Conservation (phyloP, 2,888 invertebrate species). For the Drosophila merina region DNA sequence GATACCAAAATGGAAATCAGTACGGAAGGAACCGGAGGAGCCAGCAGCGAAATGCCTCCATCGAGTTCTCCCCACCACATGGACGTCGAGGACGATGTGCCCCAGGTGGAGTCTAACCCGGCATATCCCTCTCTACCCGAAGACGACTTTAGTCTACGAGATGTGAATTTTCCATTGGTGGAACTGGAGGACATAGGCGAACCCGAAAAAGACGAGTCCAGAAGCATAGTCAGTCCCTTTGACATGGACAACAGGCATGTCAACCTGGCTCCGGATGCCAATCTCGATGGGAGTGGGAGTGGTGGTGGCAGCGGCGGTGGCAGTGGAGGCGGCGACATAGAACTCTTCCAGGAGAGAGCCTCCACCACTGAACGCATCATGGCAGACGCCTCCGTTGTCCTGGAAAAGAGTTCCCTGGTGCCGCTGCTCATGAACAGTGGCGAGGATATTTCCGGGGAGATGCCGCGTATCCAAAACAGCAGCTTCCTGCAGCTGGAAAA, state of each 20-base stretch:
- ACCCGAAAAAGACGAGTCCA: slow-evolving; percentile 72
- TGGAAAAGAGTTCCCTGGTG: slow-evolving; percentile 32
- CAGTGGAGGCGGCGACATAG: slow-evolving; percentile 59
- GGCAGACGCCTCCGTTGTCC: slow-evolving; percentile 20
- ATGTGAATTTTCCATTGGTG: slow-evolving; percentile 73
- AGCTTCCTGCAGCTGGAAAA: slow-evolving; percentile 58
- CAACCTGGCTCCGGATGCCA: slow-evolving; percentile 58
- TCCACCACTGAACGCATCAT: slow-evolving; percentile 41
- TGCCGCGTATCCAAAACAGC: slow-evolving; percentile 63
- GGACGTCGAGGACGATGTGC: slow-evolving; percentile 77
- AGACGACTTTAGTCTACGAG: slow-evolving; percentile 84
- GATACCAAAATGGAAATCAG: slow-evolving; percentile 32
- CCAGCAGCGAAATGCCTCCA: slow-evolving; percentile 38
- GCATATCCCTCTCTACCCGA: slow-evolving; percentile 85
- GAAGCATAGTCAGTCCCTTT: slow-evolving; percentile 66
- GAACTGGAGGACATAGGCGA: slow-evolving; percentile 78
- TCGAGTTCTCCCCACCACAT: slow-evolving; percentile 43
- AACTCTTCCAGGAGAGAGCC: slow-evolving; percentile 40
- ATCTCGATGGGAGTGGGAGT: slow-evolving; percentile 56
- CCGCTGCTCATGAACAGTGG: slow-evolving; percentile 73
- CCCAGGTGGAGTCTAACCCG: slow-evolving; percentile 83
- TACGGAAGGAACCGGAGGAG: slow-evolving; percentile 55
- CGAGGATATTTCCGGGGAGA: slow-evolving; percentile 74
- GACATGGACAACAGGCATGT: slow-evolving; percentile 62
- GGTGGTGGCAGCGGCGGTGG: slow-evolving; percentile 63